phyloP scores from a whole-genome alignment of 2,113 vertebrate genomes.

The Girardinichthys multiradiatus region DNA sequence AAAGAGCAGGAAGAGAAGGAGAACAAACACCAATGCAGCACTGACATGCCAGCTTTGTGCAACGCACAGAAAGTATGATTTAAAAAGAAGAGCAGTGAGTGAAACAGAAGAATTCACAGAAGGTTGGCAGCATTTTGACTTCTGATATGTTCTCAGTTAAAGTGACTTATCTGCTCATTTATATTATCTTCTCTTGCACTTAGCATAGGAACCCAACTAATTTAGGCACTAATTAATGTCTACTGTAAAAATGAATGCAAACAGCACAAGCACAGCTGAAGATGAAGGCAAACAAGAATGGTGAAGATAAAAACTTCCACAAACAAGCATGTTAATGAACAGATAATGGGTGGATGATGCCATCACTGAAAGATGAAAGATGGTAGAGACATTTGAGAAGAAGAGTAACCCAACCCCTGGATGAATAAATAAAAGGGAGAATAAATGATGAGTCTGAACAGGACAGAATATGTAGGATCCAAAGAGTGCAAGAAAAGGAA shows the following conservation, averaged over 20 bases:
- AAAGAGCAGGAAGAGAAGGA: constrained; percentile 87
- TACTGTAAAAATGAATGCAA: constrained; percentile 13
- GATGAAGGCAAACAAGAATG: constrained; percentile 12
- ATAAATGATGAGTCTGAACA: constrained; percentile 10
- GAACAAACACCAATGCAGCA: constrained; percentile 93
- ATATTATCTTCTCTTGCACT: constrained; percentile 6
- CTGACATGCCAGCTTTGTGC: constrained; percentile 90
- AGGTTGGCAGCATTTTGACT: constrained; percentile 7
- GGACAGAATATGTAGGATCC: constrained; percentile 27
- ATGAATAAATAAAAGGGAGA: constrained; percentile 32
- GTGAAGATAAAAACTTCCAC: background rate
- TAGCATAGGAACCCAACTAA: constrained; percentile 5
- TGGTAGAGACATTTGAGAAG: background rate
- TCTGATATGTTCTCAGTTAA: constrained; percentile 5
- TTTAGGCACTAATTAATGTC: background rate
- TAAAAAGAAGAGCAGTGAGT: constrained; percentile 30
- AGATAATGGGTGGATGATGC: constrained; percentile 10
- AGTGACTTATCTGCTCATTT: constrained; percentile 9
- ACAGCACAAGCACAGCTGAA: background rate
- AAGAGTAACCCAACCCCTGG: background rate
- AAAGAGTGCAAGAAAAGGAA: constrained; percentile 7
- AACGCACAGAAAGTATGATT: constrained; percentile 57
- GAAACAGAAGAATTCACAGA: constrained; percentile 17
- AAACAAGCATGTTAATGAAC: constrained; percentile 15
- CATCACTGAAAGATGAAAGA: constrained; percentile 18